Evolutionary conservation across 2,113 vertebrate species (phyloP).

Genomic region (Megaceryle torquata): DNA sequence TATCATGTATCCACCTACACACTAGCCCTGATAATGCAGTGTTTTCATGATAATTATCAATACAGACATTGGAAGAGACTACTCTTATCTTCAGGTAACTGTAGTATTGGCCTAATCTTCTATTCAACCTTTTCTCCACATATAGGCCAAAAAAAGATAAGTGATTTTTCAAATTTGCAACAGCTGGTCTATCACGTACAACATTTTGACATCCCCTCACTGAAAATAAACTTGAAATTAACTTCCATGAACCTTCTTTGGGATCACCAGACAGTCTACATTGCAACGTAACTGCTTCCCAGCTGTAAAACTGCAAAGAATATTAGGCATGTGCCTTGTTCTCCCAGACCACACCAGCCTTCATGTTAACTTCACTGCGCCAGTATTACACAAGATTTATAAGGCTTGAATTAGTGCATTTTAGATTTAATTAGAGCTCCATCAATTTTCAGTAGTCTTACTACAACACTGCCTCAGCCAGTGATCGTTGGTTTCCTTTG

Average conservation of each 20-base stretch:
- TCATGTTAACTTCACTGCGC: not conserved
- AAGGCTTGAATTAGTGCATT: not conserved
- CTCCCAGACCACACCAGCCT: not conserved
- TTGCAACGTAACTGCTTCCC: not conserved
- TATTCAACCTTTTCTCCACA: not conserved
- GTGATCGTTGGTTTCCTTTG: not conserved
- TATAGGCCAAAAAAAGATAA: not conserved
- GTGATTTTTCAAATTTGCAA: not conserved
- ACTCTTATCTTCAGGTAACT: not conserved
- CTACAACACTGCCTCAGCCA: not conserved
- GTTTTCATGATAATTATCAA: not conserved
- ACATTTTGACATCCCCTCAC: not conserved
- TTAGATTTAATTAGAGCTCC: constrained; percentile 21
- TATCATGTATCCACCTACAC: not conserved
- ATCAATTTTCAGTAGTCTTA: constrained; percentile 12
- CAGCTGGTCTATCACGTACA: not conserved
- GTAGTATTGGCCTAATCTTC: not conserved
- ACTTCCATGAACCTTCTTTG: not conserved
- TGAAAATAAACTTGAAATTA: not conserved
- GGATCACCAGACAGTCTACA: not conserved
- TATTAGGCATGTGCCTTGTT: not conserved
- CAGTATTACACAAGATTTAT: not conserved
- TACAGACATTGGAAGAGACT: not conserved
- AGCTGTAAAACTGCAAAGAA: not conserved
- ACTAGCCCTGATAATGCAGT: not conserved